These are phyloP conservation scores for Acleris cristana DNA, from an alignment of 2,888 invertebrate genomes.

Conservation along the genomic window DNA sequence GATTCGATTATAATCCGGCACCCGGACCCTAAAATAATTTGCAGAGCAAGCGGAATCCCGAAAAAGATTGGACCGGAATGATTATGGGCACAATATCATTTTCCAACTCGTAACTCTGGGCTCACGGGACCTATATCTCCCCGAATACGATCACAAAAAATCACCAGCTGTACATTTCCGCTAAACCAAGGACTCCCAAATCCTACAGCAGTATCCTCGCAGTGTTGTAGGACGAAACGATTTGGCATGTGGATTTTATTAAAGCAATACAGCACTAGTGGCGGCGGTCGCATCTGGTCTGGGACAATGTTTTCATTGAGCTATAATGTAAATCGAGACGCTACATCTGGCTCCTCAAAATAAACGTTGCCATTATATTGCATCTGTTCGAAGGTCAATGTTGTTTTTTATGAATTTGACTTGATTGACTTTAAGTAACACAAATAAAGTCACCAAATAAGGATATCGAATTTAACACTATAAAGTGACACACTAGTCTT, in stretches of 20 bases:
- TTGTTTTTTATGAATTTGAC: not conserved
- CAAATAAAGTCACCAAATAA: not conserved
- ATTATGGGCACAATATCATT: constrained; percentile 37
- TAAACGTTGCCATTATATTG: constrained; percentile 17
- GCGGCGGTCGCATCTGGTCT: constrained; percentile 29
- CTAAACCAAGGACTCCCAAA: not conserved
- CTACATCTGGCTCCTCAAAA: constrained; percentile 2
- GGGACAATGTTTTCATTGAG: constrained; percentile 26
- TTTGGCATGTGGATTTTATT: too few species aligned
- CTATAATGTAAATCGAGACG: constrained; percentile 16
- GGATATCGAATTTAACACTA: not conserved
- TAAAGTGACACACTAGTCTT: too few species aligned
- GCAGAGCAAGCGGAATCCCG: constrained; percentile 26
- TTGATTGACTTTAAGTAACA: not conserved
- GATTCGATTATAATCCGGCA: constrained; percentile 32
- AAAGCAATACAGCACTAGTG: too few species aligned
- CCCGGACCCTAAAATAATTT: constrained; percentile 34
- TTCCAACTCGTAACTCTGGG: constrained; percentile 28
- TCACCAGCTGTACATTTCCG: constrained; percentile 8
- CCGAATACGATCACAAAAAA: not conserved
- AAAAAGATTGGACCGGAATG: constrained; percentile 30
- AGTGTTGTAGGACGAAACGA: too few species aligned
- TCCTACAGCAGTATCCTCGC: too few species aligned
- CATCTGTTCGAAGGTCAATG: not conserved
- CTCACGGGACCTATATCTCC: constrained; percentile 11